Evolutionary conservation across 2,888 invertebrate species (phyloP).

Genomic region (Campoletis raptor): DNA sequence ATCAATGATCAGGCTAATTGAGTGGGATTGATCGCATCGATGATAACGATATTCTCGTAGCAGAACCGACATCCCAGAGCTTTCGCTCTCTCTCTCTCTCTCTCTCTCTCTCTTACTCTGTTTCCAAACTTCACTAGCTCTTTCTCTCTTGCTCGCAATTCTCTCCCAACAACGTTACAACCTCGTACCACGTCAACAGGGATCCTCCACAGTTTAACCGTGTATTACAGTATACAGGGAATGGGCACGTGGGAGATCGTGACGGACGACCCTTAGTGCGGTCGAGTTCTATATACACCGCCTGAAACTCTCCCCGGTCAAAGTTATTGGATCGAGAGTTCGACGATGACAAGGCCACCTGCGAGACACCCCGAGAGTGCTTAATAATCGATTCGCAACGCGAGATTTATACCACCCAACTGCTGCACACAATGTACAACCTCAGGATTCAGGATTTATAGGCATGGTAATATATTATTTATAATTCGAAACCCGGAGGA

Average conservation of each 20-base stretch:
- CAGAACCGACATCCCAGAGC: constrained; percentile 28
- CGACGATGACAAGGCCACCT: constrained; percentile 77
- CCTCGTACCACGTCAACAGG: constrained; percentile 59
- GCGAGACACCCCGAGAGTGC: constrained; percentile 67
- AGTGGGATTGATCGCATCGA: constrained; percentile 84
- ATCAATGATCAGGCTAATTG: constrained; percentile 85
- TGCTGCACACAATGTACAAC: constrained; percentile 57
- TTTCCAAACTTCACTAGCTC: background rate
- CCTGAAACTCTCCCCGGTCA: constrained; percentile 68
- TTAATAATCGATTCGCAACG: constrained; percentile 71
- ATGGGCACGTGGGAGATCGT: constrained; percentile 76
- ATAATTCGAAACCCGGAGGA: constrained; percentile 14
- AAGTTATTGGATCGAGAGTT: constrained; percentile 79
- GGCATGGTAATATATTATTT: constrained; percentile 47
- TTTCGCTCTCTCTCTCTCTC: constrained; percentile 22
- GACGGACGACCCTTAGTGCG: constrained; percentile 78
- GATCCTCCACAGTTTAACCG: constrained; percentile 70
- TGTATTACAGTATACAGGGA: constrained; percentile 74
- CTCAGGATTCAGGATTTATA: constrained; percentile 58
- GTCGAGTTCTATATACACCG: constrained; percentile 64
- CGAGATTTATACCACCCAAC: constrained; percentile 63
- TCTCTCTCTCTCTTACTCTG: constrained; percentile 17
- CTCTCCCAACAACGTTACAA: constrained; percentile 41
- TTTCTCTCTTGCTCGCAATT: constrained; percentile 34
- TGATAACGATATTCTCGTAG: constrained; percentile 80